Base-by-base conservation (phyloP, 1,140 invertebrate species). In the Venustaconcha ellipsiformis region DNA sequence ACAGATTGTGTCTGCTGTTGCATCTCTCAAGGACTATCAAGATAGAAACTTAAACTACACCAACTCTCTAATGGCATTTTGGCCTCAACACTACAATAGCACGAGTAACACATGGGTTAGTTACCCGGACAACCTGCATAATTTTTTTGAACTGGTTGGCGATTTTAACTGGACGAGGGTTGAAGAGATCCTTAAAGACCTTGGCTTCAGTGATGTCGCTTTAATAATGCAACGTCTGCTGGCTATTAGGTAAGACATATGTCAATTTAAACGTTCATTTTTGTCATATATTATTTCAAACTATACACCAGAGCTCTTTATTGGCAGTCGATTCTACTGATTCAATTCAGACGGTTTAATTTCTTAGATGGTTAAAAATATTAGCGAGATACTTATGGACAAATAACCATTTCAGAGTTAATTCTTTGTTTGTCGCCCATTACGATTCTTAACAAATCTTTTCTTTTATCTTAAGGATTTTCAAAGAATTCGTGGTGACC, bases 1-100 rank as follows among this genome's bases (percentile, higher is more conserved):
- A 67, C 78, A 80, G 57, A 75, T 87, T 11, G 70, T 37, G 11
- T 57, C 83, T n/a, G 78, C 84, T 5, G n/a, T 88, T 15, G 72
- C 75, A 8, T 59, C 74, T 18, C 75, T 80, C 48, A 75, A 74
- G 67, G 72, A 80, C 23, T 79, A 82, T 30, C 74, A 74, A 48
- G 74, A 82, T 67, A 80, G 78, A 64, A 83, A 83, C 69, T 58
- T 76, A 1, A 80, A 83, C 26, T 81, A 83, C 70, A 64, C 78
- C 17, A 81, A 83, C 57, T 83, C 82, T 14, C 65, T 83, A 15
- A 83, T 81, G 82, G 74, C 78, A 11, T 83, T 83, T 67, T 83
- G 80, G 80, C 80, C 82, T 20, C 82, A 83, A 65, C 74, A 80
- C 26, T 80, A 78, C 67, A 78, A 83, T 55, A 76, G 69, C 11